These are phyloP conservation scores for Volucella inflata DNA, from an alignment of 2,888 invertebrate genomes.

Conservation along the genomic window DNA sequence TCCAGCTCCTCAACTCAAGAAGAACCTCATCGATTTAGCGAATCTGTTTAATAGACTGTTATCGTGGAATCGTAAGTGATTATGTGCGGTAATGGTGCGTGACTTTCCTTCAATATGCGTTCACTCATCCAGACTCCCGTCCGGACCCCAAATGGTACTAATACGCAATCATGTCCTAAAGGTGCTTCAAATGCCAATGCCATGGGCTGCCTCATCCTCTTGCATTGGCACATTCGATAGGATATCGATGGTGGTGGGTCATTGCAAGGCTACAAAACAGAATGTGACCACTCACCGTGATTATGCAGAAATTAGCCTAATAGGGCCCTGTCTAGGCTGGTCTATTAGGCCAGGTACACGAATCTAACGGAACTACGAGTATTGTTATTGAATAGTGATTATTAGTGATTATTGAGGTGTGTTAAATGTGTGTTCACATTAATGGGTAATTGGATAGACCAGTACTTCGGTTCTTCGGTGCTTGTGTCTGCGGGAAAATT, in stretches of 20 bases:
- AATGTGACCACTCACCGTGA: constrained; percentile 66
- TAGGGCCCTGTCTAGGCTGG: constrained; percentile 29
- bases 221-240: constrained; percentile 23
- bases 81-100: constrained; percentile 73
- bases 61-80: constrained; percentile 59
- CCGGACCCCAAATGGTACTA: background rate
- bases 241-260: background rate
- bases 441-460: constrained; percentile 67
- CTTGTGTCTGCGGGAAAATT: constrained; percentile 19
- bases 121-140: constrained; percentile 55
- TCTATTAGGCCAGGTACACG: constrained; percentile 35
- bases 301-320: constrained; percentile 73
- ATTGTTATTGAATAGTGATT: constrained; percentile 74
- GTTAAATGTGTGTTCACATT: constrained; percentile 65
- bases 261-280: constrained; percentile 61
- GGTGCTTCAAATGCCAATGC: background rate
- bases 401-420: constrained; percentile 71
- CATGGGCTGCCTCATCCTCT: constrained; percentile 8
- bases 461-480: constrained; percentile 59
- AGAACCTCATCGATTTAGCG: constrained; percentile 58
- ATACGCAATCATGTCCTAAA: too few species aligned
- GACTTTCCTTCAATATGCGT: constrained; percentile 64
- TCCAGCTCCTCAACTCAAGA: constrained; percentile 14
- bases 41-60: constrained; percentile 61
- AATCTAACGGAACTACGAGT: constrained; percentile 6